Base-by-base conservation (phyloP, 1,140 invertebrate genomes). In the Drosophila jambulina region DNA sequence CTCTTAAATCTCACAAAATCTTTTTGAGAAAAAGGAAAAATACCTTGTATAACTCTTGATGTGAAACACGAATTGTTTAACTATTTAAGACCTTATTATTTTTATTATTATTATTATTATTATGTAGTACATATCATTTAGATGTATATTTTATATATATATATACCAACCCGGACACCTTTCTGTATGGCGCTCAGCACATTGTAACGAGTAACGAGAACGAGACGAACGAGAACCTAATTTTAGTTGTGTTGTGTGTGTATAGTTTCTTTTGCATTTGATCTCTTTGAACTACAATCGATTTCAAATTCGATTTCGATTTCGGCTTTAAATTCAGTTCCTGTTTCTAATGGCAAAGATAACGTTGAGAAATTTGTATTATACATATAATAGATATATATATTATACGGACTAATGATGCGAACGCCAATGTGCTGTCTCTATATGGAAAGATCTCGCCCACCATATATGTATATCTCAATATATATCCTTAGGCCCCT, bases 331-430 rank as follows among this genome's bases (percentile, higher is more conserved):
- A 61, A 74, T 74, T 72, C 40, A 74, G 69, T 74, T 74, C 69
- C 69, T 74, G 70, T 36, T 46, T 53, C 43, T 68, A 48, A 48
- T 65, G 34, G 43, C 64, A 71, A 59, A 64, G 45, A 77, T 40
- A 53, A 49, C 69, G 51, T 75, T 53, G 54, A 57, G 34, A 80
- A 54, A 80, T 45, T 75, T 56, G 71, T 80, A 81, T 80, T 59
- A 80, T 76, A 46, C 57, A 46, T 54, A 77, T 61, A 76, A 77
- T 45, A 36, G 32, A 38, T 74, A 29, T 56, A 60, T 17, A 60
- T 34, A 57, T 57, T 19, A 27, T 42, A 64, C 53, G 51, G 32
- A 57, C 42, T 48, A 46, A 25, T 21, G 17, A 27, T 21, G 29
- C 27, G 25, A 56, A 29, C 43, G 36, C 29, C 64, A 51, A 69